Percentiles rank a stretch among this genome's conserved stretches.
phyloP scores from a whole-genome alignment of 35 echinoderm and acorn worm species.

The Apostichopus japonicus region DNA sequence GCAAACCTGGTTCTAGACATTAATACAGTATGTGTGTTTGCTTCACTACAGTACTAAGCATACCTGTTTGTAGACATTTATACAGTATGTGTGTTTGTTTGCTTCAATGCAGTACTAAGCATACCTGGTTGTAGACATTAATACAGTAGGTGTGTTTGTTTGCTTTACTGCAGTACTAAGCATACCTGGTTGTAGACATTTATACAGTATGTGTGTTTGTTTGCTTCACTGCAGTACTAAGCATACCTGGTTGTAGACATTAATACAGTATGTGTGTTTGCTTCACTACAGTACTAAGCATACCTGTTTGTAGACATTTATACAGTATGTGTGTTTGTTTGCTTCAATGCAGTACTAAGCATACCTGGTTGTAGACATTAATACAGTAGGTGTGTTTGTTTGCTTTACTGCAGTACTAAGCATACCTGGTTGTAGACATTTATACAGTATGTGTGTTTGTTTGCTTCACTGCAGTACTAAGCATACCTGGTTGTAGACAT shows the following conservation, averaged over 20 bases:
- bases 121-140: background rate
- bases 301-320: conserved; percentile 90
- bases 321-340: conserved; percentile 25
- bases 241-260: background rate
- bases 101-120: background rate
- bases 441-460: conserved; percentile 21
- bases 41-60: background rate
- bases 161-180: background rate
- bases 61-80: conserved; percentile 90
- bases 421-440: conserved; percentile 93
- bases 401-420: background rate
- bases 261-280: background rate
- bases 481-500: background rate
- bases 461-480: background rate
- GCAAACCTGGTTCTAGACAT: background rate
- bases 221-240: background rate
- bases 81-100: conserved; percentile 25
- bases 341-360: background rate
- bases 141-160: background rate
- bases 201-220: conserved; percentile 21
- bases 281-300: background rate
- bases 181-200: conserved; percentile 93
- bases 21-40: background rate
- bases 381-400: background rate
- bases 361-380: background rate